Evolutionary conservation across 2,888 invertebrate genomes (phyloP).

Genomic region (Arenicola marina): DNA sequence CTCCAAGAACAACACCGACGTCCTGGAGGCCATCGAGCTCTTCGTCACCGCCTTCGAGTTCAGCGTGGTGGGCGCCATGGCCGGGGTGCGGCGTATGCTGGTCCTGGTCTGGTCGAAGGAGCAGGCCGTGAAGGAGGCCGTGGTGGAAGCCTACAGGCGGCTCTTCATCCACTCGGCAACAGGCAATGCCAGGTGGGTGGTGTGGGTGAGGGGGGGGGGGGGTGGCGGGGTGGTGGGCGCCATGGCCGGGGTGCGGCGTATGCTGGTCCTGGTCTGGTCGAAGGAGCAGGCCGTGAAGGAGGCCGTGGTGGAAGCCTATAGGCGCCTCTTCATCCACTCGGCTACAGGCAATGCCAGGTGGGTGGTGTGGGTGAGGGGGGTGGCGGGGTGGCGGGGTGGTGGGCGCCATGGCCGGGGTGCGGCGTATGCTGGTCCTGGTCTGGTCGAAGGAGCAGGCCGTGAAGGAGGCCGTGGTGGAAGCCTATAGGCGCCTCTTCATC

Average conservation of each 20-base stretch:
- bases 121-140: constrained; percentile 71
- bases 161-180: constrained; percentile 66
- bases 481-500: constrained; percentile 75
- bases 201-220: too few species aligned
- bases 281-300: constrained; percentile 75
- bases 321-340: constrained; percentile 68
- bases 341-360: constrained; percentile 25
- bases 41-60: constrained; percentile 74
- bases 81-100: constrained; percentile 78
- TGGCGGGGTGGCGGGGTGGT: too few species aligned
- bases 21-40: constrained; percentile 86
- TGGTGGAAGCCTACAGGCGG: constrained; percentile 76
- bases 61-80: constrained; percentile 60
- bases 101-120: constrained; percentile 81
- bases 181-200: constrained; percentile 17
- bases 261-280: constrained; percentile 80
- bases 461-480: constrained; percentile 74
- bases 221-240: too few species aligned
- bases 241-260: constrained; percentile 73
- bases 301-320: constrained; percentile 78
- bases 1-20: constrained; percentile 71
- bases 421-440: constrained; percentile 77
- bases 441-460: constrained; percentile 78
- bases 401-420: constrained; percentile 71
- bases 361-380: too few species aligned